phyloP scores from a whole-genome alignment of 1,140 invertebrate genomes.

The Monomorium pharaonis region DNA sequence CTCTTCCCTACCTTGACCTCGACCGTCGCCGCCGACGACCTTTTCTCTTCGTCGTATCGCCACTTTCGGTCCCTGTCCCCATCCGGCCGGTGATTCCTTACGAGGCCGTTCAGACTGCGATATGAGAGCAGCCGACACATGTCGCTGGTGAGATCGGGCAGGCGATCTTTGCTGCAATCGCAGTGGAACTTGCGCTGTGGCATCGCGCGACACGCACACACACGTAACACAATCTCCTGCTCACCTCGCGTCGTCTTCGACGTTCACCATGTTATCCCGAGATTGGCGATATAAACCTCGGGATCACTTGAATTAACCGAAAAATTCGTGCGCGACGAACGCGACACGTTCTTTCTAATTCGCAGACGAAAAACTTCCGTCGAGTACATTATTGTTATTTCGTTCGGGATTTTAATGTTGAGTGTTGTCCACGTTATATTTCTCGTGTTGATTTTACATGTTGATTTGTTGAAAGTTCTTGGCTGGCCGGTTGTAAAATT shows the following conservation, averaged over 20 bases:
- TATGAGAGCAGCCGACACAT: constrained; percentile 77
- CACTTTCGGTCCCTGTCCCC: constrained; percentile 34
- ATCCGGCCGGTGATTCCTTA: constrained; percentile 36
- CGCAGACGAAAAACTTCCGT: neutral
- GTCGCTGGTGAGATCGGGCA: constrained; percentile 74
- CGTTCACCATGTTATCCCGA: constrained; percentile 48
- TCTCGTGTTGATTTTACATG: neutral
- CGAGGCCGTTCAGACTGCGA: constrained; percentile 68
- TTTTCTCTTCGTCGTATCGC: constrained; percentile 23
- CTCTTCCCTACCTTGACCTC: constrained; percentile 65
- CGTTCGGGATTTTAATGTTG: neutral
- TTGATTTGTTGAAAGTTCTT: neutral
- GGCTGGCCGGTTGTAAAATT: neutral
- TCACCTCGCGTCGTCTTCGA: constrained; percentile 15
- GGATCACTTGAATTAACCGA: neutral
- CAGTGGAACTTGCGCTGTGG: constrained; percentile 74
- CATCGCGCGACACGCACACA: constrained; percentile 61
- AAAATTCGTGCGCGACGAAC: neutral
- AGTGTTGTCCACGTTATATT: neutral
- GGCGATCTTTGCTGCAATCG: constrained; percentile 67
- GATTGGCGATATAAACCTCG: neutral
- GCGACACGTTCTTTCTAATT: neutral
- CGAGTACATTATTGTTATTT: neutral
- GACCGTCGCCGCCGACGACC: neutral
- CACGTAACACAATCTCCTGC: neutral